These are phyloP conservation scores for Eupithecia inturbata DNA, from an alignment of 2,888 invertebrate genomes.

Conservation along the genomic window DNA sequence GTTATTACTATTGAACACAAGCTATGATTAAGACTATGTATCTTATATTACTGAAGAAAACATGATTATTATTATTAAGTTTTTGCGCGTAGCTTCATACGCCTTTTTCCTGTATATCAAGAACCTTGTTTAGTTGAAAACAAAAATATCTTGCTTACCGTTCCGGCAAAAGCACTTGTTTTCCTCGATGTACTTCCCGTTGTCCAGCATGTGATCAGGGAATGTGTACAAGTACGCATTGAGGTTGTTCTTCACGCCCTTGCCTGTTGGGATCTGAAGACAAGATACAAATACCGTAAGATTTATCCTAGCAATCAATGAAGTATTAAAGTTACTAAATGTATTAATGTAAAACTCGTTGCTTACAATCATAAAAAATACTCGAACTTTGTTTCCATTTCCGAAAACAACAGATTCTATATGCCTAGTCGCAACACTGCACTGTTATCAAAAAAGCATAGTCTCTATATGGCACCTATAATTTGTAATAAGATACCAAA, in stretches of 20 bases:
- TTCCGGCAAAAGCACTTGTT: constrained; percentile 93
- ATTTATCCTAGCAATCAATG: neutral
- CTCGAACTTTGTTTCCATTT: too few species aligned
- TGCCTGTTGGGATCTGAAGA: constrained; percentile 84
- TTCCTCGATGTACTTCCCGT: constrained; percentile 87
- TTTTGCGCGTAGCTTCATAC: neutral
- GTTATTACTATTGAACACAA: neutral
- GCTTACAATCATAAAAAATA: too few species aligned
- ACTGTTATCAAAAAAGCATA: too few species aligned
- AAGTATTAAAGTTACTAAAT: too few species aligned
- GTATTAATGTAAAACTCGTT: too few species aligned
- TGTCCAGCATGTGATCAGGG: constrained; percentile 90
- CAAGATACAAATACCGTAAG: neutral
- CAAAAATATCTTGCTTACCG: constrained; percentile 61
- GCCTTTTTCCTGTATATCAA: neutral
- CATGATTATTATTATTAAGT: too few species aligned
- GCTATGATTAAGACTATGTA: too few species aligned
- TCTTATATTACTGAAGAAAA: too few species aligned
- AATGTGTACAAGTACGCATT: constrained; percentile 90
- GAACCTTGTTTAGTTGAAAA: neutral
- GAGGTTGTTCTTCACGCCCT: constrained; percentile 86
- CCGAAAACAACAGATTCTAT: too few species aligned
- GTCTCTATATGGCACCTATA: too few species aligned
- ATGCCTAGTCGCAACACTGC: too few species aligned
- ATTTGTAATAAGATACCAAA: too few species aligned